Evolutionary conservation across 2,888 invertebrate species (phyloP), one percentile per base, ranked within the genome.

Genomic region (Drosophila borborema): DNA sequence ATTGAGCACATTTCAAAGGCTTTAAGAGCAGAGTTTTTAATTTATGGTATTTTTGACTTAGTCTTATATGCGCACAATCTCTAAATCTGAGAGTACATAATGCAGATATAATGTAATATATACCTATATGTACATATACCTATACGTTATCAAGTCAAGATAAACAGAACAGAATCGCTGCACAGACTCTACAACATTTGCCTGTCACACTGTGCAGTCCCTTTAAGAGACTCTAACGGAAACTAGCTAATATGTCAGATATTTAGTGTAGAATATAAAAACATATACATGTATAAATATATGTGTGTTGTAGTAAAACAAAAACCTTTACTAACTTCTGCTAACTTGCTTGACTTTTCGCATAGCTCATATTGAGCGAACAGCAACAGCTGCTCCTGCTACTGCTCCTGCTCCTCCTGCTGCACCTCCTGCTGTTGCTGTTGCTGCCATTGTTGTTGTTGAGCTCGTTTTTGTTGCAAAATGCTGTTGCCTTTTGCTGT

Each of bases 401-500:
- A 6, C 4, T 28, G 4, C n/a, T n/a, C n/a, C n/a, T n/a, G n/a
- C n/a, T n/a, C n/a, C 4, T 34, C 12, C 3, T 34, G 3, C 3
- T 23, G 23, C 23, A 3, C 5, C 28, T 23, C 23, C 23, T 38
- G 18, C 3, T 28, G 18, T 12, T 34, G n/a, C 4, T 28, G 4
- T 7, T 34, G 34, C 3, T 34, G 0, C 3, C 16, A 2, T 12
- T 51, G 34, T n/a, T 49, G 31, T 14, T 69, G 49, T 6, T 34
- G 12, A 72, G 60, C 58, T 61, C 28, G 20, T 28, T 58, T 56
- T 54, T 61, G 54, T 61, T 49, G 38, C 62, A 56, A 43, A 43
- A 8, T 43, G 54, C 46, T 76, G 68, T 40, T 59, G 40, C 38
- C n/a, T 34, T 34, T 46, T 64, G 55, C 48, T 58, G 61, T 51